Percentiles rank a stretch among this genome's conserved stretches.
Conservation (phyloP, 2,888 invertebrate species). For the Cerceris ruficornis region DNA sequence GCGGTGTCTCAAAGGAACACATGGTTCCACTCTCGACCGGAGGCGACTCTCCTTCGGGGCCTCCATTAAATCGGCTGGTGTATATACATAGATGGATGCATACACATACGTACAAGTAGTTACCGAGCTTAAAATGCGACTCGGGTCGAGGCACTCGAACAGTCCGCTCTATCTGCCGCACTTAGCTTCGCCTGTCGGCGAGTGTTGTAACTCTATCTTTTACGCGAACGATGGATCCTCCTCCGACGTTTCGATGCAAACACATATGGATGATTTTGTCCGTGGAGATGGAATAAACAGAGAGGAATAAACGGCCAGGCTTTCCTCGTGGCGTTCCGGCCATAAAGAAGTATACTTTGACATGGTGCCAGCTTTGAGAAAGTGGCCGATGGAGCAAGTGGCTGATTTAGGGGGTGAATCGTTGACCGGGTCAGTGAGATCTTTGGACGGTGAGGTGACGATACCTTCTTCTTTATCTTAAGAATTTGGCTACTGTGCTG, state of each 20-base stretch:
- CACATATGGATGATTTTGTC: background rate
- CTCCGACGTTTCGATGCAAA: background rate
- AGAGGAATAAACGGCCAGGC: too few species aligned
- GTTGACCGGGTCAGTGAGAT: too few species aligned
- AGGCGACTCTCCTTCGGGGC: constrained; percentile 13
- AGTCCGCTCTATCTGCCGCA: constrained; percentile 38
- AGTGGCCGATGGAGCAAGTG: too few species aligned
- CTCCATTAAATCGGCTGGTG: constrained; percentile 47
- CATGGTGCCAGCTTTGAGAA: too few species aligned
- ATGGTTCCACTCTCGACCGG: constrained; percentile 57
- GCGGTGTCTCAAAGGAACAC: constrained; percentile 56
- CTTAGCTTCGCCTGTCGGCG: constrained; percentile 42
- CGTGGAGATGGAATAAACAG: too few species aligned
- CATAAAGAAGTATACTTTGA: too few species aligned
- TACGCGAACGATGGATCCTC: constrained; percentile 26
- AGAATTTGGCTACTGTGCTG: too few species aligned
- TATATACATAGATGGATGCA: too few species aligned
- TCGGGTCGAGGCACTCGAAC: constrained; percentile 25
- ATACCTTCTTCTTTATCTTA: too few species aligned
- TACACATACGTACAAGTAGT: constrained; percentile 43
- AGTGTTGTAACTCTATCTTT: constrained; percentile 46
- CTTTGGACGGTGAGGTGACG: too few species aligned
- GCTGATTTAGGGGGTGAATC: too few species aligned
- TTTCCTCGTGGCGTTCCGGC: too few species aligned
- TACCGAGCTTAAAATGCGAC: constrained; percentile 38